Evolutionary conservation across 2,888 invertebrate species (phyloP).

Genomic region (Chaetogeoica ovagalla): DNA sequence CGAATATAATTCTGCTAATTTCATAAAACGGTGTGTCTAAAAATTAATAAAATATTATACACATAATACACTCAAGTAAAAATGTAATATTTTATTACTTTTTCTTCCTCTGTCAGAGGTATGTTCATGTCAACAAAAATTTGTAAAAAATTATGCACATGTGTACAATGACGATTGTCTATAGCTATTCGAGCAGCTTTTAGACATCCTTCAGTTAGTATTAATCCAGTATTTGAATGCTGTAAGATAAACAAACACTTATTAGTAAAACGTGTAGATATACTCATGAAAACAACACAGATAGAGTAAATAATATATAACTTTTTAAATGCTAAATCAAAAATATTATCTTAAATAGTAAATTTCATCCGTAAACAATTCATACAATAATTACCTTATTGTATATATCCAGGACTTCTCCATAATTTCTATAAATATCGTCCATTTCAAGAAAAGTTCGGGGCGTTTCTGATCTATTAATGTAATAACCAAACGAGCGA

Average conservation of each 20-base stretch:
- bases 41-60: slow-evolving; percentile 54
- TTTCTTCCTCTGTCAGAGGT: slow-evolving; percentile 85
- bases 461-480: slow-evolving; percentile 31
- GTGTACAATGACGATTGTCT: slow-evolving; percentile 74
- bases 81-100: slow-evolving; percentile 61
- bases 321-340: too few relatives aligned
- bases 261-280: background rate
- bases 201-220: slow-evolving; percentile 93
- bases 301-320: too few relatives aligned
- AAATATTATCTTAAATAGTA: too few relatives aligned
- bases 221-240: slow-evolving; percentile 87
- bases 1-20: too few relatives aligned
- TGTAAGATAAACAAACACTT: slow-evolving; percentile 55
- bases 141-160: slow-evolving; percentile 89
- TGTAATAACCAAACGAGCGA: slow-evolving; percentile 40
- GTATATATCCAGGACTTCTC: slow-evolving; percentile 90
- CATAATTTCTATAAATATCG: slow-evolving; percentile 84
- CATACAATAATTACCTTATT: slow-evolving; percentile 69
- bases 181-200: slow-evolving; percentile 92
- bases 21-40: slow-evolving; percentile 83
- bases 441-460: slow-evolving; percentile 60
- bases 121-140: slow-evolving; percentile 91
- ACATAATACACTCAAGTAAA: background rate
- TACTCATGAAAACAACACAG: too few relatives aligned
- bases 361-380: too few relatives aligned